A percentile compares a stretch with the other conserved stretches of the same genome.
Conservation (phyloP, 37 sponge, comb jelly and placozoan genomes). For the Ianthella basta region DNA sequence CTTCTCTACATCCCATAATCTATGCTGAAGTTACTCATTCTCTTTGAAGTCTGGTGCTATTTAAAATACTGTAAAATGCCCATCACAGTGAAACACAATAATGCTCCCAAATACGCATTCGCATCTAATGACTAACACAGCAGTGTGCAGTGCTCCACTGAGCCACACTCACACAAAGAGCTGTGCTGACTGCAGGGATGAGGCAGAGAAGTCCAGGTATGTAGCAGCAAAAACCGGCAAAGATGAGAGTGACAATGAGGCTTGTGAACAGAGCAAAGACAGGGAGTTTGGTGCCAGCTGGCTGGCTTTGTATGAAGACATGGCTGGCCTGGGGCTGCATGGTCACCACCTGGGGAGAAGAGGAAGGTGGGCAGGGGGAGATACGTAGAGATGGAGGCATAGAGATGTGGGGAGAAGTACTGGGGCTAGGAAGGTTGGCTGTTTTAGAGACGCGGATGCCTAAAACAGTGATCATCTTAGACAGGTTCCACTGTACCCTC, state of each 20-base stretch:
- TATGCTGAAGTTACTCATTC: no score
- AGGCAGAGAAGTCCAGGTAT: slow-evolving; percentile 23
- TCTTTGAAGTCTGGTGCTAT: no score
- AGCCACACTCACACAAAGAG: background rate
- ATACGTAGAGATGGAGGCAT: no score
- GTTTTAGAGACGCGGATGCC: no score
- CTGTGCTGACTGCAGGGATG: slow-evolving; percentile 11
- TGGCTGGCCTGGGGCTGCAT: background rate
- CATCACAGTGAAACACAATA: slow-evolving; percentile 40
- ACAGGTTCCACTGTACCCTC: no score
- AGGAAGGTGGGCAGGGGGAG: background rate
- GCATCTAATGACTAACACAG: no score
- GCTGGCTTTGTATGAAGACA: background rate
- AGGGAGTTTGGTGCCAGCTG: background rate
- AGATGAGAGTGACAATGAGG: background rate
- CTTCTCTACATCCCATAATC: background rate
- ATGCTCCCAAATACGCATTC: no score
- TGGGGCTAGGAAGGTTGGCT: no score
- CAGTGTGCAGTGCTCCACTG: slow-evolving; percentile 57
- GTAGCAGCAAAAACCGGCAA: background rate
- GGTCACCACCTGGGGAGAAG: background rate
- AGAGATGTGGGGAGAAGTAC: no score
- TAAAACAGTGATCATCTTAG: no score
- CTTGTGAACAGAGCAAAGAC: background rate
- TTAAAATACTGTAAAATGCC: no score